phyloP scores from a whole-genome alignment of 2,797 vertebrate genomes.

The Triplophysa yarkandensis region DNA sequence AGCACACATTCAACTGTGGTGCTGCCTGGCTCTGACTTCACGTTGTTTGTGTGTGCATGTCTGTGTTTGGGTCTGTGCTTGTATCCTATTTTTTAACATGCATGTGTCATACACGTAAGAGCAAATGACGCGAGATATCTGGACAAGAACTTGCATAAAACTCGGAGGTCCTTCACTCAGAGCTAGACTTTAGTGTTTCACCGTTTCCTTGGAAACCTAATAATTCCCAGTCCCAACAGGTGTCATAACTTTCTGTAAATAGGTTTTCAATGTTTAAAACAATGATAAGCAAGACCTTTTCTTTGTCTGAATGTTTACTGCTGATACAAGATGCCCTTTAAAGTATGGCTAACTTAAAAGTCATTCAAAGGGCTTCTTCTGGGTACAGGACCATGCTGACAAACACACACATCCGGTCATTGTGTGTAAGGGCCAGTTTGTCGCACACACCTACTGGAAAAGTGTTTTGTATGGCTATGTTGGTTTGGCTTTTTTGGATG shows the following conservation, averaged over 20 bases:
- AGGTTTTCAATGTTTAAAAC: not conserved
- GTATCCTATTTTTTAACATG: slow-evolving; percentile 16
- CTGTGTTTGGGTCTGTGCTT: slow-evolving; percentile 37
- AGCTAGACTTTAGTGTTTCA: slow-evolving; percentile 1
- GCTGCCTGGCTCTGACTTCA: slow-evolving; percentile 57
- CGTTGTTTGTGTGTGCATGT: slow-evolving; percentile 44
- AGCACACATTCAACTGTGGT: slow-evolving; percentile 39
- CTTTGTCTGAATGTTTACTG: slow-evolving; percentile 7
- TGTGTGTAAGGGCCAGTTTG: slow-evolving; percentile 41
- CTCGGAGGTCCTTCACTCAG: not conserved
- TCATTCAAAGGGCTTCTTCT: slow-evolving; percentile 51
- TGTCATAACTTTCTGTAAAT: not conserved
- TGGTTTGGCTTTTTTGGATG: not conserved
- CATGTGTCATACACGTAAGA: slow-evolving; percentile 10
- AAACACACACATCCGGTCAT: slow-evolving; percentile 57
- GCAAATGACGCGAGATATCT: slow-evolving; percentile 15
- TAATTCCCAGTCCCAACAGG: slow-evolving; percentile 1
- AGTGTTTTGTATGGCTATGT: not conserved
- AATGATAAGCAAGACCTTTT: slow-evolving; percentile 4
- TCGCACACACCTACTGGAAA: slow-evolving; percentile 2
- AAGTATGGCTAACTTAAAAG: slow-evolving; percentile 20
- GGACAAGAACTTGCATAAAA: not conserved
- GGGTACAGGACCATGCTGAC: slow-evolving; percentile 34
- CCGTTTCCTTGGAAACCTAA: slow-evolving; percentile 20
- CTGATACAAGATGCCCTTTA: slow-evolving; percentile 46